Conservation (phyloP, 2,888 invertebrate genomes). For the Cerastis leucographa region DNA sequence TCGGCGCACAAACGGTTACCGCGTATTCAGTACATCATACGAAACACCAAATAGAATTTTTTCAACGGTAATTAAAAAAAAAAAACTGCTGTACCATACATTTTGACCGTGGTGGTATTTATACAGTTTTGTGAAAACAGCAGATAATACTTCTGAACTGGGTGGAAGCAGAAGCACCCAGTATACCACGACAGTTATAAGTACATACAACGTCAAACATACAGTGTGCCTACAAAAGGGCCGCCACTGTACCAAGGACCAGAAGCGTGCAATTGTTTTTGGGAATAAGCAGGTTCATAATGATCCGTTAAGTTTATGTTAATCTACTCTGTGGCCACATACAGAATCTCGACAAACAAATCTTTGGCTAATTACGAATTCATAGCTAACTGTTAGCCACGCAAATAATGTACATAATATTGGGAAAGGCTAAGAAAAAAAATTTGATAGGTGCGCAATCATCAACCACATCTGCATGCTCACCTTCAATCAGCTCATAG, state of each 20-base stretch:
- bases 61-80: too few relatives aligned
- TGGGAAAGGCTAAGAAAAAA: conserved; percentile 13
- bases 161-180: too few relatives aligned
- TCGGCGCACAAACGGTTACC: too few relatives aligned
- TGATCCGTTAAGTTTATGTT: neutral
- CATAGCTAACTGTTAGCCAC: neutral
- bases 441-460: neutral
- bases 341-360: neutral
- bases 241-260: neutral
- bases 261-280: neutral
- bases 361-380: neutral
- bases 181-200: neutral
- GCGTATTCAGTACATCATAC: neutral
- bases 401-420: conserved; percentile 6
- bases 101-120: too few relatives aligned
- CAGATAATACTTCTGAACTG: too few relatives aligned
- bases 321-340: neutral
- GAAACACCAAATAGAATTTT: neutral
- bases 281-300: neutral
- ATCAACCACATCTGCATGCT: neutral
- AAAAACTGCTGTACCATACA: too few relatives aligned
- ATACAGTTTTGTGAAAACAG: too few relatives aligned
- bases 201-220: too few relatives aligned
- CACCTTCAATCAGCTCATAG: conserved; percentile 32
- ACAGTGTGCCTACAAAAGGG: neutral